phyloP scores from a whole-genome alignment of 2,888 invertebrate species.

The Papilio elwesi region DNA sequence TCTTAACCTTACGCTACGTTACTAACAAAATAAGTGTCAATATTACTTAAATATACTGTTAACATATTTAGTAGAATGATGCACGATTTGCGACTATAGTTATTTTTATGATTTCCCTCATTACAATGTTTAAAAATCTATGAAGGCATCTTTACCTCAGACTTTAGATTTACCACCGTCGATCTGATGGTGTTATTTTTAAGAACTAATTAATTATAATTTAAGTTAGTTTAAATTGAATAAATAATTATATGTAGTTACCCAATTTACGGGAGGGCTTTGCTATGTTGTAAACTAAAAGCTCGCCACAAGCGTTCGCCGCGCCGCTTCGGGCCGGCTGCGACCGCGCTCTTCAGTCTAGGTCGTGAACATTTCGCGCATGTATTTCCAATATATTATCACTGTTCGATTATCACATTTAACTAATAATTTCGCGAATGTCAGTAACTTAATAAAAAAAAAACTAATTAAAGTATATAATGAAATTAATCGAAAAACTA shows the following conservation, averaged over 20 bases:
- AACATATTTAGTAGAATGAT: constrained; percentile 77
- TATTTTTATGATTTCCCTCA: constrained; percentile 73
- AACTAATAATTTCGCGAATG: constrained; percentile 79
- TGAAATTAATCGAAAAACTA: constrained; percentile 71
- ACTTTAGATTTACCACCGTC: constrained; percentile 83
- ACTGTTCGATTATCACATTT: constrained; percentile 79
- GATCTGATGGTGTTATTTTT: constrained; percentile 72
- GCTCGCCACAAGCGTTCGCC: constrained; percentile 41
- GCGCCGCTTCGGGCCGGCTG: constrained; percentile 22
- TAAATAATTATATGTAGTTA: constrained; percentile 77
- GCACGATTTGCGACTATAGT: constrained; percentile 74
- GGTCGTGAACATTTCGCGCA: constrained; percentile 42
- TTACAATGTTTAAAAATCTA: constrained; percentile 80
- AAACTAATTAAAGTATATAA: constrained; percentile 63
- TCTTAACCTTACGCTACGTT: constrained; percentile 73
- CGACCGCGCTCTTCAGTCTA: constrained; percentile 33
- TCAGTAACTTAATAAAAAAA: constrained; percentile 60
- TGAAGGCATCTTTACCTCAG: constrained; percentile 84
- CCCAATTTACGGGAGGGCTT: constrained; percentile 66
- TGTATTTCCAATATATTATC: constrained; percentile 60
- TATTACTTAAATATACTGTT: constrained; percentile 77
- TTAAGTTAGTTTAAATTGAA: constrained; percentile 75
- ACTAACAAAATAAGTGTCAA: constrained; percentile 82
- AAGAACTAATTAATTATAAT: constrained; percentile 75
- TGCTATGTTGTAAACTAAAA: constrained; percentile 49